Conservation (phyloP, 2,888 invertebrate species). For the Patella caerulea region DNA sequence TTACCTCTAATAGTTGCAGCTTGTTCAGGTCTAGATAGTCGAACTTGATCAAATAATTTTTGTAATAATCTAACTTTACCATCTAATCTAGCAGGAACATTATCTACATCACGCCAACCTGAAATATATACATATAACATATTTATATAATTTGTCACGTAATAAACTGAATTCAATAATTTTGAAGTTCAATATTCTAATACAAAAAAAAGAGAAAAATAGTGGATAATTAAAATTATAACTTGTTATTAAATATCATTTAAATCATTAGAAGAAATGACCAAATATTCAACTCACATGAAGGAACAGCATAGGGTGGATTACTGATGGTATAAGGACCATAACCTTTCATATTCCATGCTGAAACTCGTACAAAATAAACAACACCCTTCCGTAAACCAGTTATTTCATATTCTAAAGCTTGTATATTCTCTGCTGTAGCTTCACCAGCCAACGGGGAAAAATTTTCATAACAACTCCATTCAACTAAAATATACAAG, state of each 20-base stretch:
- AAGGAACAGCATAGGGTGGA: slow-evolving; percentile 89
- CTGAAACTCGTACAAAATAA: slow-evolving; percentile 92
- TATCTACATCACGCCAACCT: slow-evolving; percentile 91
- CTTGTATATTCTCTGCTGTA: slow-evolving; percentile 78
- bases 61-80: slow-evolving; percentile 83
- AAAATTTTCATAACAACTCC: slow-evolving; percentile 91
- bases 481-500: slow-evolving; percentile 81
- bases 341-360: slow-evolving; percentile 94
- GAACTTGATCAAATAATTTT: slow-evolving; percentile 81
- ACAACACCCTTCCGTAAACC: slow-evolving; percentile 87
- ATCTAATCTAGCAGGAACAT: slow-evolving; percentile 79
- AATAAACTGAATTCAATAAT: not conserved
- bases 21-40: slow-evolving; percentile 76
- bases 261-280: too few species aligned
- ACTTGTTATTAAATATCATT: too few species aligned
- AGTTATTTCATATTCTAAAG: slow-evolving; percentile 77
- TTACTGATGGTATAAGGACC: slow-evolving; percentile 83
- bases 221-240: not conserved
- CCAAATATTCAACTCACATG: slow-evolving; percentile 78
- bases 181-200: too few species aligned
- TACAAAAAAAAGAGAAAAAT: not conserved
- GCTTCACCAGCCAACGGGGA: slow-evolving; percentile 84
- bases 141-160: not conserved
- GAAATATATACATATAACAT: slow-evolving; percentile 17
- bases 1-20: slow-evolving; percentile 77